Evolutionary conservation across 1,140 invertebrate genomes (phyloP).

Genomic region (Drosophila bifasciata): DNA sequence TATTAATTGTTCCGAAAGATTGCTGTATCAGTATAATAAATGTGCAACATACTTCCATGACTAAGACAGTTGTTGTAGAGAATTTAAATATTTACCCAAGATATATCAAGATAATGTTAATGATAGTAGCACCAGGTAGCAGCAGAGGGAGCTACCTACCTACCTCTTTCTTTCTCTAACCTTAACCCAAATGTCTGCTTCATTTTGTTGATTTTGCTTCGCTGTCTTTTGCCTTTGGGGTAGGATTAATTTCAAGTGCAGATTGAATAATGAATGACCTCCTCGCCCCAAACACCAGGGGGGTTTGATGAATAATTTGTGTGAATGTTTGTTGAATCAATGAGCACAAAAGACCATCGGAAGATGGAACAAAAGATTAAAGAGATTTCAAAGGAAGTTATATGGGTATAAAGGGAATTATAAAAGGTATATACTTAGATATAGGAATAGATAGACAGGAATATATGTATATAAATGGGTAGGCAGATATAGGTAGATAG

Average conservation of each 20-base stretch:
- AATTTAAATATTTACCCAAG: conserved; percentile 48
- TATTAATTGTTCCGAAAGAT: conserved; percentile 54
- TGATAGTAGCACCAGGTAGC: conserved; percentile 49
- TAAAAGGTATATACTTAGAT: too few species aligned
- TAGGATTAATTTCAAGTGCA: conserved; percentile 71
- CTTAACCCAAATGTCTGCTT: conserved; percentile 67
- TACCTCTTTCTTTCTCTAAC: conserved; percentile 63
- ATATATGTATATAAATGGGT: too few species aligned
- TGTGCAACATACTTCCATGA: conserved; percentile 34
- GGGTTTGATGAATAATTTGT: conserved; percentile 17
- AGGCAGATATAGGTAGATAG: too few species aligned
- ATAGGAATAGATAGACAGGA: too few species aligned
- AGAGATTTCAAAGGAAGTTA: too few species aligned
- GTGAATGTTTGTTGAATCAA: conserved; percentile 12
- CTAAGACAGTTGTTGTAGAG: conserved; percentile 33
- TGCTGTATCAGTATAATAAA: conserved; percentile 22
- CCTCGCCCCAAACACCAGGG: conserved; percentile 9
- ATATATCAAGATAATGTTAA: conserved; percentile 34
- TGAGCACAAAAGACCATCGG: conserved; percentile 9
- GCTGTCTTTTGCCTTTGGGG: conserved; percentile 38
- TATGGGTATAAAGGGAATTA: too few species aligned
- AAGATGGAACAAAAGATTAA: not conserved
- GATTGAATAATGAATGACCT: conserved; percentile 53
- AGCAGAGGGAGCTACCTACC: not conserved
- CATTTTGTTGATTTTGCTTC: conserved; percentile 20